Evolutionary conservation across 2,797 vertebrate species (phyloP).

Genomic region (Mionectes olivaceus): DNA sequence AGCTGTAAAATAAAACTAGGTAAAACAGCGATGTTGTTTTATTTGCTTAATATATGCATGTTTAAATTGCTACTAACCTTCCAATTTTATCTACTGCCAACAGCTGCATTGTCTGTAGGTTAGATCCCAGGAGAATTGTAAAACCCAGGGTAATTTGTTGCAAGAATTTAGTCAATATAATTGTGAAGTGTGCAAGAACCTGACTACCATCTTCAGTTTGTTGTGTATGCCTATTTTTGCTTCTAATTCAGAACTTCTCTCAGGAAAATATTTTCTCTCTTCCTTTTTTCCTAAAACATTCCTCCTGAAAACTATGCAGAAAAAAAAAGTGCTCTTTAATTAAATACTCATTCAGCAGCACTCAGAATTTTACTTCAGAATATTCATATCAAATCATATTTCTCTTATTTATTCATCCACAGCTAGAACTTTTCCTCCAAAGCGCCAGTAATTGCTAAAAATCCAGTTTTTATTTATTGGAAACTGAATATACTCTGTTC

Average conservation of each 20-base stretch:
- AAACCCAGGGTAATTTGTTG: neutral
- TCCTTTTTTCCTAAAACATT: neutral
- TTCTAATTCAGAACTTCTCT: neutral
- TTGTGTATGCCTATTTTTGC: neutral
- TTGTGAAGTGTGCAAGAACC: neutral
- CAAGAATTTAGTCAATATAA: neutral
- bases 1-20: neutral
- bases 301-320: neutral
- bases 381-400: neutral
- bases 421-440: neutral
- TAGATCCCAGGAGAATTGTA: neutral
- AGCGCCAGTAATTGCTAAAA: neutral
- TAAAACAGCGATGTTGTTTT: neutral
- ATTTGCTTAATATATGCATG: neutral
- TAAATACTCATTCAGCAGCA: neutral
- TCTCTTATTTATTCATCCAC: neutral
- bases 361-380: neutral
- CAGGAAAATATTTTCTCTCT: neutral
- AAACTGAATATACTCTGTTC: neutral
- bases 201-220: neutral
- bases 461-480: slow-evolving; percentile 9
- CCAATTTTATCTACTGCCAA: neutral
- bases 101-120: neutral
- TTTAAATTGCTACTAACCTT: neutral
- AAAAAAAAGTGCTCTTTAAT: neutral